These are phyloP conservation scores for Argynnis bischoffii DNA, from an alignment of 2,888 invertebrate genomes.

Conservation along the genomic window DNA sequence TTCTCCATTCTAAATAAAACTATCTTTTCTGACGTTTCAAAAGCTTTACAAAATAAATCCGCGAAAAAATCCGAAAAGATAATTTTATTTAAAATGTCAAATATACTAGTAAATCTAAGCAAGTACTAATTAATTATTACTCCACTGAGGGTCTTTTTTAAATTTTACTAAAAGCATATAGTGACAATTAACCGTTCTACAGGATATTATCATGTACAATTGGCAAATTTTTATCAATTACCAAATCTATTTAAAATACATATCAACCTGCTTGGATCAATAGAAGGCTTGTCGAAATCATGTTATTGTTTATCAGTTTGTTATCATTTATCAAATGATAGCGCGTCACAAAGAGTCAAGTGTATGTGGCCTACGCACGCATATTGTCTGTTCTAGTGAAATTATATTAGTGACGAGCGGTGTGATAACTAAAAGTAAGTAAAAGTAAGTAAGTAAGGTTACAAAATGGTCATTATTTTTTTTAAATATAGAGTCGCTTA, in stretches of 20 bases:
- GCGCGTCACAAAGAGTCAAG: conserved; percentile 43
- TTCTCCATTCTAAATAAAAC: too few relatives aligned
- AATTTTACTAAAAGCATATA: too few relatives aligned
- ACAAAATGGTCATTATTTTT: background rate
- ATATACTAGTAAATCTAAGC: too few relatives aligned
- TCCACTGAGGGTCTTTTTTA: too few relatives aligned
- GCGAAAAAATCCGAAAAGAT: too few relatives aligned
- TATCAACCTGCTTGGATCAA: conserved; percentile 13
- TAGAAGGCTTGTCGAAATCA: conserved; percentile 34
- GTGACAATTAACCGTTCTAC: too few relatives aligned
- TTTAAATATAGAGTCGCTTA: background rate
- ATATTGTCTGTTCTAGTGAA: conserved; percentile 19
- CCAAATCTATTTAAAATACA: background rate
- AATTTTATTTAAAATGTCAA: too few relatives aligned
- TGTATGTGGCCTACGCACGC: conserved; percentile 43
- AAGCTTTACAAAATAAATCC: too few relatives aligned
- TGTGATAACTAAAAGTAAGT: conserved; percentile 34
- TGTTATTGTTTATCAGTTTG: conserved; percentile 45
- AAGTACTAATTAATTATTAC: too few relatives aligned
- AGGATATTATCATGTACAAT: too few relatives aligned
- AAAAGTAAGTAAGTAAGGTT: too few relatives aligned
- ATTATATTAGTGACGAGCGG: conserved; percentile 31
- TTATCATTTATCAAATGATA: conserved; percentile 48
- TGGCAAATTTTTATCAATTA: background rate
- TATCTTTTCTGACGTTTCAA: too few relatives aligned